These are phyloP conservation scores for Gibbula magus DNA, from an alignment of 2,888 invertebrate species.

Conservation along the genomic window DNA sequence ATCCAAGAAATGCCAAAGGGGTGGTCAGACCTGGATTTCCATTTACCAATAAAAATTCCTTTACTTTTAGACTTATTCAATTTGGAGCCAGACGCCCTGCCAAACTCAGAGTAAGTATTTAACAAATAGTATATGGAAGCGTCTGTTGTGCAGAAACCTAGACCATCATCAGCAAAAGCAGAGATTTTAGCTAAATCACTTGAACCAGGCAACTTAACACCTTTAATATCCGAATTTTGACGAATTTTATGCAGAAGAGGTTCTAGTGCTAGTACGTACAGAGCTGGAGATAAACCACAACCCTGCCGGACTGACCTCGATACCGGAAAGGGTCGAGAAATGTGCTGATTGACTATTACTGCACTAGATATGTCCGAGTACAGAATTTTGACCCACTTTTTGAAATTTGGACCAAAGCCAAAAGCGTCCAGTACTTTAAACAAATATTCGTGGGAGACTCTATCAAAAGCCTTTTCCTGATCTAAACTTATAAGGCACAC, in stretches of 20 bases:
- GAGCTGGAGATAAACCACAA: constrained; percentile 12
- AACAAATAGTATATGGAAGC: not conserved
- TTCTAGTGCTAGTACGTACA: constrained; percentile 28
- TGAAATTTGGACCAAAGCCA: constrained; percentile 44
- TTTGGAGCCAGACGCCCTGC: constrained; percentile 23
- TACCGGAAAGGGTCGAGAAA: constrained; percentile 29
- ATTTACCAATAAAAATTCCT: constrained; percentile 25
- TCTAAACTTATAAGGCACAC: constrained; percentile 45
- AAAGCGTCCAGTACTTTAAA: constrained; percentile 40
- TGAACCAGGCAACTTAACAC: constrained; percentile 20
- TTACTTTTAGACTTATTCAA: constrained; percentile 26
- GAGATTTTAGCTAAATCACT: constrained; percentile 25
- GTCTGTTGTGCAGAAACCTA: constrained; percentile 9
- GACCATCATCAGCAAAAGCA: constrained; percentile 29
- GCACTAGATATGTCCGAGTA: constrained; percentile 42
- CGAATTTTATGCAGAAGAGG: constrained; percentile 19
- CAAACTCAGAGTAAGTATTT: not conserved
- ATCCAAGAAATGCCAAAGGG: constrained; percentile 37
- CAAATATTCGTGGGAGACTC: constrained; percentile 46
- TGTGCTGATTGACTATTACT: constrained; percentile 42
- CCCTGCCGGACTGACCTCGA: constrained; percentile 24
- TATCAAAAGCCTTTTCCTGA: constrained; percentile 54
- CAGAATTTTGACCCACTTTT: constrained; percentile 45
- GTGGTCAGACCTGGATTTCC: constrained; percentile 20
- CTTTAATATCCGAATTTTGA: not conserved